Evolutionary conservation across 92 coral and sea anemone species (phyloP).

Genomic region (Umimayanthus kanabou): DNA sequence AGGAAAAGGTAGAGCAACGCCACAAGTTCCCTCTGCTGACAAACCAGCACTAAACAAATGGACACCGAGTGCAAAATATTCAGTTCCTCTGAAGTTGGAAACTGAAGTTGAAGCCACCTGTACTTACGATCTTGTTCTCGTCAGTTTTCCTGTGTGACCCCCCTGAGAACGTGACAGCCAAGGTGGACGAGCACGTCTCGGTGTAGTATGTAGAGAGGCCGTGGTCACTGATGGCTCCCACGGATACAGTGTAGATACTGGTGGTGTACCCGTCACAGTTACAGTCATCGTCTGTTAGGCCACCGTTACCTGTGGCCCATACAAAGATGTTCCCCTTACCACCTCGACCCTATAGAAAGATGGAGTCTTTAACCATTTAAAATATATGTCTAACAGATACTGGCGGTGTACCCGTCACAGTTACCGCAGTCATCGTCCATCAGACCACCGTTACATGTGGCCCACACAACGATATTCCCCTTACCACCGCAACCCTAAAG

Average conservation of each 20-base stretch:
- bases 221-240: constrained; percentile 87
- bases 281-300: constrained; percentile 89
- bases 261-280: constrained; percentile 92
- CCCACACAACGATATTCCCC: constrained; percentile 61
- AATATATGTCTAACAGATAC: constrained; percentile 47
- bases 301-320: constrained; percentile 94
- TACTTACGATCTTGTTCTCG: constrained; percentile 79
- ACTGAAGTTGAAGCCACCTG: background rate
- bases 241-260: constrained; percentile 82
- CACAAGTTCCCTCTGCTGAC: no score
- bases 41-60: no score
- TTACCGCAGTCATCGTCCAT: constrained; percentile 89
- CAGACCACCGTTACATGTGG: constrained; percentile 73
- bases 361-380: no score
- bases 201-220: constrained; percentile 87
- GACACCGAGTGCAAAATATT: no score
- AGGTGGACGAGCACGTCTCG: constrained; percentile 83
- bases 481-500: no score
- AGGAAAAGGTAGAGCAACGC: no score
- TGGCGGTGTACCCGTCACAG: constrained; percentile 86
- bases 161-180: constrained; percentile 89
- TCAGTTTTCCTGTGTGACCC: constrained; percentile 81
- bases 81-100: background rate
- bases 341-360: constrained; percentile 67
- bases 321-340: constrained; percentile 84